Evolutionary conservation across 2,888 invertebrate species (phyloP).

Genomic region (Hyppa rectilinea): DNA sequence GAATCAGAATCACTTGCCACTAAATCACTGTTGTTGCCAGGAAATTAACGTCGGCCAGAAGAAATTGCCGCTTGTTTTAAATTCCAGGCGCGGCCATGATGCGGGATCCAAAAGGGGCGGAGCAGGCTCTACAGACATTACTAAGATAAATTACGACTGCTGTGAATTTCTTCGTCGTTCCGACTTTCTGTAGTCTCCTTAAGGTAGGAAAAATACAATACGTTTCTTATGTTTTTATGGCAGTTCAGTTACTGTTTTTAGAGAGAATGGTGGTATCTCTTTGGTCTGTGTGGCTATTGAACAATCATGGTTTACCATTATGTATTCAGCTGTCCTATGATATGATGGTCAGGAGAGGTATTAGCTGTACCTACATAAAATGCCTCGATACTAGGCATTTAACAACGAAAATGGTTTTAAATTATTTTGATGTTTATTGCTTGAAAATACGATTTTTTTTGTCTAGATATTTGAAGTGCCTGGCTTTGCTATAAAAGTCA

Average conservation of each 20-base stretch:
- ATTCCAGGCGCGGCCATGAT: conserved; percentile 75
- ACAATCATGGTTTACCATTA: background rate
- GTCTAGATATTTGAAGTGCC: background rate
- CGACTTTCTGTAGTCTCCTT: conserved; percentile 76
- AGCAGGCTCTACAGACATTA: conserved; percentile 81
- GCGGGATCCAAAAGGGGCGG: conserved; percentile 87
- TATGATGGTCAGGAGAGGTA: background rate
- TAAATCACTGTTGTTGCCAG: conserved; percentile 83
- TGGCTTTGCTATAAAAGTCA: background rate
- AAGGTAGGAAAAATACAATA: conserved; percentile 77
- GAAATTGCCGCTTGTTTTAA: conserved; percentile 81
- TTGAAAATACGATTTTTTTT: background rate
- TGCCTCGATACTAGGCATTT: too few species aligned
- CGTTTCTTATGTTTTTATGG: conserved; percentile 54
- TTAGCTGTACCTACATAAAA: too few species aligned
- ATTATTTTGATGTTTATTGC: too few species aligned
- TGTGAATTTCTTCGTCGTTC: conserved; percentile 73
- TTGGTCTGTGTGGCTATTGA: background rate
- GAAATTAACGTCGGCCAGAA: conserved; percentile 79
- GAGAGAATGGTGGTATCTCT: background rate
- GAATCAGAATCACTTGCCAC: conserved; percentile 75
- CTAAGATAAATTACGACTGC: conserved; percentile 85
- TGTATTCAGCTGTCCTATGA: background rate
- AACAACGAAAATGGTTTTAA: background rate
- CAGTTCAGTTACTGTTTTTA: conserved; percentile 16